Conservation (phyloP, 2,888 invertebrate species). For the Sphecodes monilicornis region DNA sequence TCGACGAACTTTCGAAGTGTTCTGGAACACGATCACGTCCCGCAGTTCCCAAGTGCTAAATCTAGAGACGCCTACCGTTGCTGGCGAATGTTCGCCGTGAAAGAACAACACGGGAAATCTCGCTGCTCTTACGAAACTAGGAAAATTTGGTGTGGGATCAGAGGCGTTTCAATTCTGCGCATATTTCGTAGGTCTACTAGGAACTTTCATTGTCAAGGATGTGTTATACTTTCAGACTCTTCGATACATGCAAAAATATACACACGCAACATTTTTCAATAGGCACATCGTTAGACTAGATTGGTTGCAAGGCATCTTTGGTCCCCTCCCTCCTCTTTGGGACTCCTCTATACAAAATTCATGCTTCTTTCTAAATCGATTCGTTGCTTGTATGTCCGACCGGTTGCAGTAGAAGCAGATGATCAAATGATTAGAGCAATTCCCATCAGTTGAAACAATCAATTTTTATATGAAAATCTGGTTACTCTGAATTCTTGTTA, state of each 20-base stretch:
- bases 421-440: too few species aligned
- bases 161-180: too few species aligned
- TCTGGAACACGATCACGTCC: neutral
- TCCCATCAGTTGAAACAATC: too few species aligned
- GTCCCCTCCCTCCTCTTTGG: neutral
- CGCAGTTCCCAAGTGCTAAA: neutral
- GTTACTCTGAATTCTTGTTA: too few species aligned
- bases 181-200: neutral
- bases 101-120: neutral
- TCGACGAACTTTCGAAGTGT: neutral
- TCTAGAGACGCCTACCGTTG: neutral
- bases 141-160: neutral
- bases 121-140: neutral
- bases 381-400: too few species aligned
- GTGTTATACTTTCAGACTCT: neutral
- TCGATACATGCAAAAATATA: conserved; percentile 12
- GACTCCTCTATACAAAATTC: neutral
- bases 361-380: too few species aligned
- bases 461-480: too few species aligned
- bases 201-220: neutral
- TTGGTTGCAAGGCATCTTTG: neutral
- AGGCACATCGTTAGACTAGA: neutral
- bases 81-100: neutral
- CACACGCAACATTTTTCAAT: neutral
- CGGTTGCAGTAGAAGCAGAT: neutral